A percentile compares a stretch with the other conserved stretches of the same genome.
These are phyloP conservation scores for Apamea anceps DNA, from an alignment of 2,888 invertebrate species.

Conservation along the genomic window DNA sequence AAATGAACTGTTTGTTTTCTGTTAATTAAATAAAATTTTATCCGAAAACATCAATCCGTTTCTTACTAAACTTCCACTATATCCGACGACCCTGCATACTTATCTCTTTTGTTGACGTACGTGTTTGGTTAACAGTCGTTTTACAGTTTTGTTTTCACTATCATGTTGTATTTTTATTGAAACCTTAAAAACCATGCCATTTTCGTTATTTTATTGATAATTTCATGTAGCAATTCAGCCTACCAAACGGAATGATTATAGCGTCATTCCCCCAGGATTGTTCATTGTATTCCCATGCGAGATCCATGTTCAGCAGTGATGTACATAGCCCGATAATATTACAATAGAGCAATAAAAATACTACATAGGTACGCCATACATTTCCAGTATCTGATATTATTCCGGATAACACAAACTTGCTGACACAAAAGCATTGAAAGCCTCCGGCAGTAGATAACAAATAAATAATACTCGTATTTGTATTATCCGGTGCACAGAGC, in stretches of 20 bases:
- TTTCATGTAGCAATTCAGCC: background rate
- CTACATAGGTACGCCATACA: slow-evolving; percentile 12
- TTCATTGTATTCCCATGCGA: slow-evolving; percentile 8
- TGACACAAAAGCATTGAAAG: slow-evolving; percentile 52
- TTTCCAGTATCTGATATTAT: slow-evolving; percentile 48
- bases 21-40: too few species aligned
- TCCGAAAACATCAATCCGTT: too few species aligned
- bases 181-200: background rate
- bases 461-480: slow-evolving; percentile 48
- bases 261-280: background rate
- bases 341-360: slow-evolving; percentile 41
- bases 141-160: background rate
- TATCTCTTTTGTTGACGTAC: too few species aligned
- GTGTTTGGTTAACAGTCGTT: background rate
- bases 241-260: slow-evolving; percentile 18
- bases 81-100: too few species aligned
- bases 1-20: too few species aligned
- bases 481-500: slow-evolving; percentile 48
- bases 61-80: too few species aligned
- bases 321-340: slow-evolving; percentile 19
- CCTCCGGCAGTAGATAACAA: slow-evolving; percentile 45
- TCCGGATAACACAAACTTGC: slow-evolving; percentile 47
- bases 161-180: background rate
- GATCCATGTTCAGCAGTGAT: background rate
- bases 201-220: background rate